Base-by-base conservation (phyloP, 2,113 vertebrate genomes). In the Myocastor coypus region DNA sequence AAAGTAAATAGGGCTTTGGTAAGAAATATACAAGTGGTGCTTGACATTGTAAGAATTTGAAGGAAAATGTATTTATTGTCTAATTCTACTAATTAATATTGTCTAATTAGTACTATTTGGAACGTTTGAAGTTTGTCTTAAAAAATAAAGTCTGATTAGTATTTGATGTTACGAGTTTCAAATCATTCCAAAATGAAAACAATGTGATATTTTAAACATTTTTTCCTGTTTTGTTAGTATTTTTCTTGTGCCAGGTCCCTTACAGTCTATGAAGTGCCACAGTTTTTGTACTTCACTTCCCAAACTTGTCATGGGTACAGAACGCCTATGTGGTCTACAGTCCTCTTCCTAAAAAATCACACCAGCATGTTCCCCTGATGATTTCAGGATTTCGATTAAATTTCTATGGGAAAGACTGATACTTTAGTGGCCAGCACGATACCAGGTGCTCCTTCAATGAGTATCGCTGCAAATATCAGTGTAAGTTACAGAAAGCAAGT, bases 271-370 rank as follows among this genome's bases (percentile, higher is more conserved):
- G 81, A 71, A 97, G 93, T 5, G 52, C 73, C 95, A 59, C 2
- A 95, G 93, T 57, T 97, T 97, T 94, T 84, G 24, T 7, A 90
- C 84, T 66, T 91, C 0, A 3, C 92, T 96, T 94, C 94, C 94
- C 97, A 96, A 97, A 91, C 91, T 90, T 97, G 96, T 97, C 93
- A 98, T 83, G 94, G 85, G 69, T 83, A 95, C 37, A 96, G 81
- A 96, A 78, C 55, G 71, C 91, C 97, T 83, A 40, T 59, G 20
- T 11, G 63, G 80, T 81, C 78, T 92, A 97, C 80, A 97, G 82
- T 77, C 98, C 81, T 75, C 87, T 96, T 97, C 89, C 66, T 92
- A 96, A 97, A 96, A 98, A 98, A 92, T n/a, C 50, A 97, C 34
- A 97, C n/a, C 94, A 94, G 66, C 46, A 85, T 0, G 10, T 37